phyloP scores from a whole-genome alignment of 1,140 invertebrate species.

The Vollenhovia emeryi region DNA sequence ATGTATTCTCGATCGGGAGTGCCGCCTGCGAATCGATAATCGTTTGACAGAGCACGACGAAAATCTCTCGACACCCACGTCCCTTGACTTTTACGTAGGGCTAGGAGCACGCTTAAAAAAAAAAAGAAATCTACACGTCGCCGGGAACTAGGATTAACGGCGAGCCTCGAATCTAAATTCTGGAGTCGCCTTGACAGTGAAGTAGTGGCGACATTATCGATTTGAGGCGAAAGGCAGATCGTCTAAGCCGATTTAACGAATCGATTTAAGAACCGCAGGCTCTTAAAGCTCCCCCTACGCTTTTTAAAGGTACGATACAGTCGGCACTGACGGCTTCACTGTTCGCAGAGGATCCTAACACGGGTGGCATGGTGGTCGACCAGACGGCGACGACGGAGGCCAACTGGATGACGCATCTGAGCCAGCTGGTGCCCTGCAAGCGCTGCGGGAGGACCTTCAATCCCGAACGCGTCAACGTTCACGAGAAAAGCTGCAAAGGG shows the following conservation, averaged over 20 bases:
- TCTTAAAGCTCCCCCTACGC: neutral
- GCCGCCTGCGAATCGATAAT: conserved; percentile 16
- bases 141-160: neutral
- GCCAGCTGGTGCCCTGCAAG: conserved; percentile 88
- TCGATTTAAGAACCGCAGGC: neutral
- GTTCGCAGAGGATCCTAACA: conserved; percentile 56
- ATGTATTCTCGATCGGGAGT: conserved; percentile 2
- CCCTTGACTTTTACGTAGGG: neutral
- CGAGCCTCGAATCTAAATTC: neutral
- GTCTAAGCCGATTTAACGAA: neutral
- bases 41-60: too few species aligned
- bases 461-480: conserved; percentile 89
- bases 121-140: neutral
- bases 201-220: neutral
- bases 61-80: neutral
- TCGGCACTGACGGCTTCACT: conserved; percentile 37
- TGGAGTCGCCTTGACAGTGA: neutral
- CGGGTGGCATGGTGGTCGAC: conserved; percentile 48
- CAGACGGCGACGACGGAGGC: conserved; percentile 82
- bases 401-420: conserved; percentile 87
- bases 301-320: conserved; percentile 32
- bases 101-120: too few species aligned
- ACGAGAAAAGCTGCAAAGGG: conserved; percentile 88
- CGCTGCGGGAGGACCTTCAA: conserved; percentile 90
- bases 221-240: neutral